Percentiles rank a stretch among this genome's conserved stretches.
phyloP scores from a whole-genome alignment of 2,888 invertebrate species.

The Meliscaeva auricollis region DNA sequence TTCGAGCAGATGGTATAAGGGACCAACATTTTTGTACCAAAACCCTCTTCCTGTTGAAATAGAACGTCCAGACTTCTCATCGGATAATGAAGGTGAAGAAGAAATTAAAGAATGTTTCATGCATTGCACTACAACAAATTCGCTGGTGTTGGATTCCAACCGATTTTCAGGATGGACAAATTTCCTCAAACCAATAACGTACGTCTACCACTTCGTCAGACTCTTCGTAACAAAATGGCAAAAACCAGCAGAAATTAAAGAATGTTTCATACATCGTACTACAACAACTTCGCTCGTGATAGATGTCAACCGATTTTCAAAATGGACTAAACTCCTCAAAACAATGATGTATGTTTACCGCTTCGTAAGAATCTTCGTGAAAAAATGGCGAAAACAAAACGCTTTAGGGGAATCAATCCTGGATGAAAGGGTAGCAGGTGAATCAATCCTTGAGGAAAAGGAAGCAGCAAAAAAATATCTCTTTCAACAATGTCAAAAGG shows the following conservation, averaged over 20 bases:
- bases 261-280: neutral
- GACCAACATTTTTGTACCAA: neutral
- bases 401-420: no score
- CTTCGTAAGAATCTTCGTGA: neutral
- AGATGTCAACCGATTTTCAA: neutral
- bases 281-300: neutral
- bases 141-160: no score
- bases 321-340: constrained; percentile 12
- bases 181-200: no score
- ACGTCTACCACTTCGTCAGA: no score
- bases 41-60: neutral
- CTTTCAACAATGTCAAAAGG: constrained; percentile 26
- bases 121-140: no score
- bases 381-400: neutral
- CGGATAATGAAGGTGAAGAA: neutral
- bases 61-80: neutral
- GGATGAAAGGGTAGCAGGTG: no score
- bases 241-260: no score
- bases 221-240: no score
- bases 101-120: no score
- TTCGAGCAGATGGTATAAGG: constrained; percentile 5
- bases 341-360: neutral
- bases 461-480: constrained; percentile 18
- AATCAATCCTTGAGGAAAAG: no score
- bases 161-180: no score